These are phyloP conservation scores for Anthopleura xanthogrammica DNA, from an alignment of 92 coral and sea anemone genomes.

Conservation along the genomic window DNA sequence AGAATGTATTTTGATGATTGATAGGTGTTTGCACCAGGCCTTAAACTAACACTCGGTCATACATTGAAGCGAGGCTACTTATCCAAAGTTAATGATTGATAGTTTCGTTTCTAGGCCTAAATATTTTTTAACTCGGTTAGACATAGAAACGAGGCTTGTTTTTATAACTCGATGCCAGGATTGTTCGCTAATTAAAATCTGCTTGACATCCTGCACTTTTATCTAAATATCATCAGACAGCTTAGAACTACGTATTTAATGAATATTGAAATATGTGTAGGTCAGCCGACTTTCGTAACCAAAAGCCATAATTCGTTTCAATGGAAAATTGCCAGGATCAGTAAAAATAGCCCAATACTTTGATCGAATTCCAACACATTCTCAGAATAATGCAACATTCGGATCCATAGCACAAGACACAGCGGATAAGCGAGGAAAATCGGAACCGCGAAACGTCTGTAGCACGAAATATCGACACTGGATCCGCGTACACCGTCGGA, in stretches of 20 bases:
- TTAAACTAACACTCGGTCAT: not conserved
- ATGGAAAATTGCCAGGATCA: too few relatives aligned
- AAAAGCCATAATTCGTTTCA: not conserved
- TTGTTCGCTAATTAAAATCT: not conserved
- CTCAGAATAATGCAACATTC: not conserved
- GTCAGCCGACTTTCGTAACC: slow-evolving; percentile 16
- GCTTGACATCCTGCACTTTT: not conserved
- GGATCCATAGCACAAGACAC: not conserved
- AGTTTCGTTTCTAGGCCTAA: not conserved
- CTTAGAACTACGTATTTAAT: not conserved
- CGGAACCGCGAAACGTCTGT: not conserved
- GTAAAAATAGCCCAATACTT: too few relatives aligned
- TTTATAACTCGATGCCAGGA: too few relatives aligned
- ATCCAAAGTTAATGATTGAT: too few relatives aligned
- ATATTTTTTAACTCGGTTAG: not conserved
- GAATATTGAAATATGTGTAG: not conserved
- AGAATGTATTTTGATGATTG: too few relatives aligned
- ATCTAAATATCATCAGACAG: not conserved
- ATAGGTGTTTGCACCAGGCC: not conserved
- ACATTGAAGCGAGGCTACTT: slow-evolving; percentile 12
- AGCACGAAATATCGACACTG: too few relatives aligned
- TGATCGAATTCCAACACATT: too few relatives aligned
- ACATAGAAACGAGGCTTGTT: not conserved
- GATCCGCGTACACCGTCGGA: too few relatives aligned
- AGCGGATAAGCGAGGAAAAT: not conserved